These are phyloP conservation scores for Micoletzkya japonica DNA, from an alignment of 2,888 invertebrate genomes.

Conservation along the genomic window DNA sequence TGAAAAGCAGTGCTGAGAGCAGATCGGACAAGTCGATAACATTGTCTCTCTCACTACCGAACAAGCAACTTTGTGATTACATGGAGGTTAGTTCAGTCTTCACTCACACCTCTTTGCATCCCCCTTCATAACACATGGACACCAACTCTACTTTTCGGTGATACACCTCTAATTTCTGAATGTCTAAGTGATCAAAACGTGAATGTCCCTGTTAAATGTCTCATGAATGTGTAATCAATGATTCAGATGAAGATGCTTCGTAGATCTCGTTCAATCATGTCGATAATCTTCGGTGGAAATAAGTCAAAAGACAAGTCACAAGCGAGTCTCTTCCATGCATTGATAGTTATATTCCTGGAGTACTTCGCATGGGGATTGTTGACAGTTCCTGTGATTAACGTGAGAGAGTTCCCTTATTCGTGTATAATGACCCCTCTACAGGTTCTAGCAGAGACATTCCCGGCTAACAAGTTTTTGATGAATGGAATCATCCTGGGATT, in stretches of 20 bases:
- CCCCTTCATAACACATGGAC: too few relatives aligned
- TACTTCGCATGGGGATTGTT: slow-evolving; percentile 99
- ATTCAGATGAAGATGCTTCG: slow-evolving; percentile 44
- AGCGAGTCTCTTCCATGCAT: slow-evolving; percentile 95
- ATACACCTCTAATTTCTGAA: too few relatives aligned
- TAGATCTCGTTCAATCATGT: slow-evolving; percentile 42
- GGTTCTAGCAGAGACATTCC: slow-evolving; percentile 95
- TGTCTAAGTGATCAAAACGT: too few relatives aligned
- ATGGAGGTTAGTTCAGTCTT: too few relatives aligned
- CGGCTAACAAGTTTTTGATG: slow-evolving; percentile 97
- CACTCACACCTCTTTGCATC: too few relatives aligned
- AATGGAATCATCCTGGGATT: slow-evolving; percentile 99
- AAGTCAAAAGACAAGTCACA: slow-evolving; percentile 36
- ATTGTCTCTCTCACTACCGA: too few relatives aligned
- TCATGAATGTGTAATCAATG: not conserved
- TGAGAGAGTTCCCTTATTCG: too few relatives aligned
- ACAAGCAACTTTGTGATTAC: too few relatives aligned
- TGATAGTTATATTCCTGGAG: slow-evolving; percentile 98
- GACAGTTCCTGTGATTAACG: slow-evolving; percentile 92
- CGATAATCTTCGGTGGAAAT: slow-evolving; percentile 42
- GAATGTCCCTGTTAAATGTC: too few relatives aligned
- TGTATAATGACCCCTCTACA: slow-evolving; percentile 52
- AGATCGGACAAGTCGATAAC: too few relatives aligned
- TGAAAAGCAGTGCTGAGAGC: too few relatives aligned
- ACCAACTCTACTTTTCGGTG: too few relatives aligned